Evolutionary conservation across 1,140 invertebrate genomes (phyloP).

Genomic region (Trichonephila clavata): DNA sequence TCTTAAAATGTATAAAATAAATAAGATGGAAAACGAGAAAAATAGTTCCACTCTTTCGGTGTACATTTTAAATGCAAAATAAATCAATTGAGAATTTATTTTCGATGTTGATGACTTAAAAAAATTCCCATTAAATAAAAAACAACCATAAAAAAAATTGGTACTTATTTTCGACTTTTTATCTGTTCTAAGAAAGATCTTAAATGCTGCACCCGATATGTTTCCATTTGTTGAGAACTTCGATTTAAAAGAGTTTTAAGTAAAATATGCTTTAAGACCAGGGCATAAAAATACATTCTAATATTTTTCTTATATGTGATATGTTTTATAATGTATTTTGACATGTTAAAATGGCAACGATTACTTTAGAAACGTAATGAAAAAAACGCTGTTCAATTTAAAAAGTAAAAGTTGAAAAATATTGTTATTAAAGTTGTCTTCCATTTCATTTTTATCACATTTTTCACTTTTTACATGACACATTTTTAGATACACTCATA

Average conservation of each 20-base stretch:
- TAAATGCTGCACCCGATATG: background rate
- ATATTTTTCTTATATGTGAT: too few species aligned
- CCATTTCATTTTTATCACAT: too few species aligned
- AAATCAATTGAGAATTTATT: conserved; percentile 42
- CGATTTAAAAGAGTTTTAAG: background rate
- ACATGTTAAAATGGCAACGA: too few species aligned
- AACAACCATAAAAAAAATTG: background rate
- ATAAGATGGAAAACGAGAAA: background rate
- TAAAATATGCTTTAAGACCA: background rate
- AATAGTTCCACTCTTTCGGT: conserved; percentile 2
- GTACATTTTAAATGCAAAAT: conserved; percentile 38
- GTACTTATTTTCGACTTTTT: background rate
- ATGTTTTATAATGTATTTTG: too few species aligned
- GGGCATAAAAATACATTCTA: background rate
- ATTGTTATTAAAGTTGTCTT: too few species aligned
- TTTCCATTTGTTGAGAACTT: background rate
- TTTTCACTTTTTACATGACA: too few species aligned
- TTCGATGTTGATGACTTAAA: background rate
- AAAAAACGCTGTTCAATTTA: too few species aligned
- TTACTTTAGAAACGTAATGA: too few species aligned
- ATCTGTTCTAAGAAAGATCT: background rate
- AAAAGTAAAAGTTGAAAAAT: too few species aligned
- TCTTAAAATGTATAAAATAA: conserved; percentile 27
- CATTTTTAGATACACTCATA: too few species aligned
- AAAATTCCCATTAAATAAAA: background rate